These are phyloP conservation scores for Brachyopa scutellaris DNA, from an alignment of 2,888 invertebrate genomes.

Conservation along the genomic window DNA sequence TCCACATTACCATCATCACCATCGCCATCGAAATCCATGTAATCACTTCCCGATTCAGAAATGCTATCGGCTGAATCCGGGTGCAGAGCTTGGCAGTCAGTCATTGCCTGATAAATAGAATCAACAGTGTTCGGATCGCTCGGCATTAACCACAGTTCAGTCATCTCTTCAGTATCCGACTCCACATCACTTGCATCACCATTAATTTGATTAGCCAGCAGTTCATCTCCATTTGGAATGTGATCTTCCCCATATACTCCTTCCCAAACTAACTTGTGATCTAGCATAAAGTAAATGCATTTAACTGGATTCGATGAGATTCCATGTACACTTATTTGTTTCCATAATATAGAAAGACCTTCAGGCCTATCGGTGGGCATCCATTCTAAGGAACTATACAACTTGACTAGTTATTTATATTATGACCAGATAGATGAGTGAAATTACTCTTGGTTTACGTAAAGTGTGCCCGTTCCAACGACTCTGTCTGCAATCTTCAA, in stretches of 20 bases:
- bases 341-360: conserved; percentile 80
- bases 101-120: conserved; percentile 88
- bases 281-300: conserved; percentile 80
- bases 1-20: conserved; percentile 73
- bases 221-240: conserved; percentile 74
- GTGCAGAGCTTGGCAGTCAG: conserved; percentile 90
- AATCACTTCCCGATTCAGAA: conserved; percentile 79
- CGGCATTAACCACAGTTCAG: conserved; percentile 89
- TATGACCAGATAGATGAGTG: background rate
- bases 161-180: conserved; percentile 83
- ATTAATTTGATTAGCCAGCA: conserved; percentile 74
- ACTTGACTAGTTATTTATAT: conserved; percentile 17
- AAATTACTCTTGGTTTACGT: conserved; percentile 80
- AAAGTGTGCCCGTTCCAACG: conserved; percentile 78
- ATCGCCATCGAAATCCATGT: conserved; percentile 77
- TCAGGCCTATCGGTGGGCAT: conserved; percentile 78
- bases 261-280: conserved; percentile 79
- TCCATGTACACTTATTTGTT: conserved; percentile 80
- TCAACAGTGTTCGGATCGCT: conserved; percentile 85
- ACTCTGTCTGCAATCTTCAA: conserved; percentile 78
- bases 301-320: conserved; percentile 78
- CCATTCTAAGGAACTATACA: conserved; percentile 79
- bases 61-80: conserved; percentile 87
- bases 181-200: conserved; percentile 77
- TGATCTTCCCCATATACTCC: conserved; percentile 77